Evolutionary conservation across 2,797 vertebrate genomes (phyloP).

Genomic region (Amblyopsis hoosieri): DNA sequence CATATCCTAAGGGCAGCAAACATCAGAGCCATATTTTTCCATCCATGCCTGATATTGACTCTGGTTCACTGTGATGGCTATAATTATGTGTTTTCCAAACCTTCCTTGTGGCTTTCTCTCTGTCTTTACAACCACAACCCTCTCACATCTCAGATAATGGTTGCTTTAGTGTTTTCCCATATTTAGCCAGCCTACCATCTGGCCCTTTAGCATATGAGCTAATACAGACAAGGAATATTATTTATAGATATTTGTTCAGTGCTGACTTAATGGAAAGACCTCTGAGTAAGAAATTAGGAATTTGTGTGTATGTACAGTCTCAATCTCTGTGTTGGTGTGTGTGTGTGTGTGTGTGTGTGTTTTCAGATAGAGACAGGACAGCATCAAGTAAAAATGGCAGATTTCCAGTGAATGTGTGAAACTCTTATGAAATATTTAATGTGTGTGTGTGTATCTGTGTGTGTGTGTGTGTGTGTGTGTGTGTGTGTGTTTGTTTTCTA

Average conservation of each 20-base stretch:
- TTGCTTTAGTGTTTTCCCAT: constrained; percentile 12
- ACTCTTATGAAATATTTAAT: constrained; percentile 33
- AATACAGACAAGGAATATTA: constrained; percentile 30
- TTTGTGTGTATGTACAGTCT: constrained; percentile 6
- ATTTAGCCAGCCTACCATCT: neutral
- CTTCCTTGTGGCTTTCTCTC: constrained; percentile 33
- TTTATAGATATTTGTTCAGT: constrained; percentile 44
- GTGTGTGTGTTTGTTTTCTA: neutral
- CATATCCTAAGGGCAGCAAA: constrained; percentile 36
- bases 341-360: constrained; percentile 18
- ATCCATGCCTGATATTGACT: constrained; percentile 32
- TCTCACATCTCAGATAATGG: constrained; percentile 26
- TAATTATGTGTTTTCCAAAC: constrained; percentile 45
- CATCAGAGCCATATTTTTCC: constrained; percentile 42
- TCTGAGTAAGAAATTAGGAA: constrained; percentile 41
- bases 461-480: constrained; percentile 4
- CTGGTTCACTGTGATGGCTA: constrained; percentile 27
- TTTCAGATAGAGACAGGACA: constrained; percentile 27
- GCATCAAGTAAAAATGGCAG: constrained; percentile 14
- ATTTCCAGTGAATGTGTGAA: constrained; percentile 51
- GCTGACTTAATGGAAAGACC: constrained; percentile 49
- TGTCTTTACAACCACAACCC: constrained; percentile 26
- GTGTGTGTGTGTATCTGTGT: constrained; percentile 28
- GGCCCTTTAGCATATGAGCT: constrained; percentile 14
- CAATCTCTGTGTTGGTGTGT: constrained; percentile 4